Base-by-base conservation (phyloP, 2,113 vertebrate genomes). In the Rana temporaria region DNA sequence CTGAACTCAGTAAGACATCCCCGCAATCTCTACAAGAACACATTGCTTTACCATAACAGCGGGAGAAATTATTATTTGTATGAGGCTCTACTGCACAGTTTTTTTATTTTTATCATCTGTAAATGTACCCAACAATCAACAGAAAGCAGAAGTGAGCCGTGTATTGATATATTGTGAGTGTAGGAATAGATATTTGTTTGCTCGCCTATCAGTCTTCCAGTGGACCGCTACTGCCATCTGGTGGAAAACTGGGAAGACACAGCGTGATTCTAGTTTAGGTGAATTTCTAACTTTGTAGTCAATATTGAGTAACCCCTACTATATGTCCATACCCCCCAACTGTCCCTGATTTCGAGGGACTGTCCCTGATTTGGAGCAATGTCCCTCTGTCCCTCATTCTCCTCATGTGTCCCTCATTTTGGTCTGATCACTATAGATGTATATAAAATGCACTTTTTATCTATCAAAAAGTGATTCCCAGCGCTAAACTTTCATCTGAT, bases 91-190 rank as follows among this genome's bases (percentile, higher is more conserved):
- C 62, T 18, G 80, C 62, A 12, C 52, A 59, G 70, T 75, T 82
- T 82, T 38, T 82, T 74, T 72, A 81, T 81, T 81, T 81, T 70
- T 82, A 82, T 75, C 80, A 82, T 75, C 80, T 59, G 70, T 82
- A 82, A 82, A 82, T 75, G 70, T 75, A 66, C 62, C 80, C 70
- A 55, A 56, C 80, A 82, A 82, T 82, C 80, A 82, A 55, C 80
- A 74, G 79, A 73, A 60, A 56, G 79, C 79, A 74, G 80, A 82
- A 67, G 52, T 67, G 70, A 75, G 80, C 62, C 9, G 62, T 1
- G 62, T 24, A 38, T 34, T 24, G 70, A 82, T 66, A 67, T 65
- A 38, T 42, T 17, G 48, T 26, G 20, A 60, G 53, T 26, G 53
- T n/a, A 52, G 66, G 26, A 48, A 68, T 32, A 24, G 56, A 48